Conservation (phyloP, 2,797 vertebrate genomes). For the Sebastes alutus region DNA sequence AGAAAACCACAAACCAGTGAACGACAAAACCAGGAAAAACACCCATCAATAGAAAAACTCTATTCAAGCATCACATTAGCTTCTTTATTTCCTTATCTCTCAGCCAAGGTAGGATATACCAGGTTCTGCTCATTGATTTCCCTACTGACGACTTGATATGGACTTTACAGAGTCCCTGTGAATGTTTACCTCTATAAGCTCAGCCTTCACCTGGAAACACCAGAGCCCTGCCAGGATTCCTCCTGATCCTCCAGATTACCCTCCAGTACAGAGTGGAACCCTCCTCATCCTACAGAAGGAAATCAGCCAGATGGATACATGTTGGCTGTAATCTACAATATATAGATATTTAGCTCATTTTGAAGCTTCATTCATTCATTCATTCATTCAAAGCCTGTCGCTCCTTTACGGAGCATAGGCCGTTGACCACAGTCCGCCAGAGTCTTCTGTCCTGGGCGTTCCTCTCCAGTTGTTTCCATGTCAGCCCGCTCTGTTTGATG, state of each 20-base stretch:
- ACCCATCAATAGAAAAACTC: neutral
- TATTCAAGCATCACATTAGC: neutral
- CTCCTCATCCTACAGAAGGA: neutral
- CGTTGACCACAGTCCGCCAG: too few relatives aligned
- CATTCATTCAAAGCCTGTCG: too few relatives aligned
- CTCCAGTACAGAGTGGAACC: neutral
- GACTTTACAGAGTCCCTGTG: neutral
- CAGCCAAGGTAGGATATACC: neutral
- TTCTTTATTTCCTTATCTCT: neutral
- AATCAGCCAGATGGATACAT: neutral
- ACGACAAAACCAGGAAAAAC: too few relatives aligned
- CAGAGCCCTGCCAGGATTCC: neutral
- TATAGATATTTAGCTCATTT: too few relatives aligned
- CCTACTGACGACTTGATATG: neutral
- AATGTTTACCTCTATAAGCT: neutral
- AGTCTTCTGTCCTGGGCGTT: too few relatives aligned
- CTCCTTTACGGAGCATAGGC: too few relatives aligned
- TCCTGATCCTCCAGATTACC: neutral
- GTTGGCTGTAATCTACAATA: neutral
- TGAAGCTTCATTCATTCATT: too few relatives aligned
- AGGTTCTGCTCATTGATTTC: neutral
- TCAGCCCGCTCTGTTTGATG: too few relatives aligned
- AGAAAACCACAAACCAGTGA: neutral
- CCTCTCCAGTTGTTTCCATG: too few relatives aligned
- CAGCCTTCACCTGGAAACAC: neutral